Evolutionary conservation across 2,113 vertebrate species (phyloP).

Genomic region (Anolis sagrei): DNA sequence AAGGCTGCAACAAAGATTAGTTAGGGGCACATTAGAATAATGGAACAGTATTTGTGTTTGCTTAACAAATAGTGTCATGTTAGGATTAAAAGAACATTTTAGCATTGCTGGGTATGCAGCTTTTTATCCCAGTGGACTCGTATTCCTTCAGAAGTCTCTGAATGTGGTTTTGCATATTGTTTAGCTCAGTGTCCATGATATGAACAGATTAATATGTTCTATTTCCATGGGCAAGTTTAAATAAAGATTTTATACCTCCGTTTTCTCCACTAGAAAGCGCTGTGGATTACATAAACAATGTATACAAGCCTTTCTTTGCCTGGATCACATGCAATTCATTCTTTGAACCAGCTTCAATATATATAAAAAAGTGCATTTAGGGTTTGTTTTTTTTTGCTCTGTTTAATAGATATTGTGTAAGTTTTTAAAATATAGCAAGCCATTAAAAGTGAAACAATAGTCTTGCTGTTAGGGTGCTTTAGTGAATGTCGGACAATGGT

Average conservation of each 20-base stretch:
- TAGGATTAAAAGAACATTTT: too few relatives aligned
- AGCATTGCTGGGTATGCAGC: not conserved
- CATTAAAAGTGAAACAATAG: not conserved
- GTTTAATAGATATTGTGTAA: not conserved
- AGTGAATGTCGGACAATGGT: too few relatives aligned
- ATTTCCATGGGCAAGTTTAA: not conserved
- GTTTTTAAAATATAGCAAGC: not conserved
- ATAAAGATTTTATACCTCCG: not conserved
- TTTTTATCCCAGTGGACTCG: not conserved
- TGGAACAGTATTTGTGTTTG: not conserved
- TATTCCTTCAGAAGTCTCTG: not conserved
- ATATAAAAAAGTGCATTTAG: not conserved
- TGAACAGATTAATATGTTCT: not conserved
- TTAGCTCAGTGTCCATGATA: not conserved
- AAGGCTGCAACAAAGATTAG: not conserved
- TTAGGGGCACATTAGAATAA: not conserved
- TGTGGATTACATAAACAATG: conserved; percentile 25
- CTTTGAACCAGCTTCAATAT: not conserved
- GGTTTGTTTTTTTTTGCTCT: not conserved
- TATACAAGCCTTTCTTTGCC: not conserved
- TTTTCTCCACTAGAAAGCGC: conserved; percentile 55
- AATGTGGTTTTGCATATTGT: not conserved
- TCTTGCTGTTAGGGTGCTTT: not conserved
- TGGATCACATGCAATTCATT: not conserved
- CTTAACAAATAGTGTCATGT: not conserved